Evolutionary conservation across 1,140 invertebrate genomes (phyloP), one percentile per base, ranked within the genome.

Genomic region (Drosophila ambigua): DNA sequence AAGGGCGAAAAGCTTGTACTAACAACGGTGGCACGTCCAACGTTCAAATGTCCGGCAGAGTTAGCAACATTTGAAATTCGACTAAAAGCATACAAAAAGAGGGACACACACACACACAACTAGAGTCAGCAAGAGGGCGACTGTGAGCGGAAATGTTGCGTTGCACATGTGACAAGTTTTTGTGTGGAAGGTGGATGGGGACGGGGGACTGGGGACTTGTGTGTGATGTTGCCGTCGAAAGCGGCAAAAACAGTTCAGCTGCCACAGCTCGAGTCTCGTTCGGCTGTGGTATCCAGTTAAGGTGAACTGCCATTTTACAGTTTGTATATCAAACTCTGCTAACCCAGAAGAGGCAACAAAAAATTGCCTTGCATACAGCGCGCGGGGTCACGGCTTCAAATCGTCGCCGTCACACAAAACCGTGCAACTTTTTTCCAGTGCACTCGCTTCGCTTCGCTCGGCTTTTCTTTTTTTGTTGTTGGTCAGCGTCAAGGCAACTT

Each of bases 41-140:
- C 68, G 26, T 64, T 65, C 72, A 68, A 76, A 72, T 73, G 75
- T 84, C 83, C 77, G 69, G 82, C 82, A 82, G 66, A 71, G 82
- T 85, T 87, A 85, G 82, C 83, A 82, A 81, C 82, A 88, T 87
- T 87, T 87, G 82, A 87, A 87, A 85, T 82, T 85, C 82, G 82
- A 88, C 82, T 77, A 75, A 78, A 72, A 82, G 65, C 74, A 69
- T 71, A 87, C 64, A 81, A 76, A 79, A 81, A 51, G 39, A 48
- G 48, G 50, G 26, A 45, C 31, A 28, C 13, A 31, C 49, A 48
- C 50, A 31, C 46, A 72, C 50, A 51, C 57, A 67, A 4, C 2
- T 48, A 49, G 9, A 45, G n/a, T n/a, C 13, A 43, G 77, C 49
- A 3, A n/a, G 13, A 53, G 48, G 52, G 69, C 28, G 39, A 23